Evolutionary conservation across 2,113 vertebrate genomes (phyloP).

Genomic region (Trematomus loennbergii): DNA sequence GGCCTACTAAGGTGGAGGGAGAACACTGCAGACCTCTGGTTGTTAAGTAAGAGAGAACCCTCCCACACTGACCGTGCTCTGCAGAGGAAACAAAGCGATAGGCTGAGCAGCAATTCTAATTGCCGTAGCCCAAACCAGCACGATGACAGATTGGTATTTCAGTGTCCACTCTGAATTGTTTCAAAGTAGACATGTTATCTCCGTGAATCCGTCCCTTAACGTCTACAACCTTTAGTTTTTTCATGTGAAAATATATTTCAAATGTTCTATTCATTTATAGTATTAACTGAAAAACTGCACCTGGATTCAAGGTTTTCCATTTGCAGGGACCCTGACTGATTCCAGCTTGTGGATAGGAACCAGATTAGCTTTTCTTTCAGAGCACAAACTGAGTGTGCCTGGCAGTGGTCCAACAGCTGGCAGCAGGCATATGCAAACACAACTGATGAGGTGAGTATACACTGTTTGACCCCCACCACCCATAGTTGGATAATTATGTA

Average conservation of each 20-base stretch:
- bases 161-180: too few relatives aligned
- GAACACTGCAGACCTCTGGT: too few relatives aligned
- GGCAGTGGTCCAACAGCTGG: slow-evolving; percentile 25
- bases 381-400: slow-evolving; percentile 3
- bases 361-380: background rate
- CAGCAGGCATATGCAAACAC: slow-evolving; percentile 41
- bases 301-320: background rate
- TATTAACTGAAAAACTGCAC: background rate
- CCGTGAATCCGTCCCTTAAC: too few relatives aligned
- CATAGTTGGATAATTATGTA: slow-evolving; percentile 28
- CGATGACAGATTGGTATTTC: background rate
- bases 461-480: slow-evolving; percentile 21
- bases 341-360: background rate
- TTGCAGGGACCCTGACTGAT: background rate
- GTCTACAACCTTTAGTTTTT: too few relatives aligned
- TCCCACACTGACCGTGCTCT: too few relatives aligned
- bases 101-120: background rate
- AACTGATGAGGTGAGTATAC: slow-evolving; percentile 29
- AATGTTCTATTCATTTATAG: too few relatives aligned
- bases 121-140: background rate
- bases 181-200: too few relatives aligned
- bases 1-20: too few relatives aligned
- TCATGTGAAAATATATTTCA: too few relatives aligned
- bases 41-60: too few relatives aligned
- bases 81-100: too few relatives aligned